Evolutionary conservation across 2,113 vertebrate species (phyloP).

Genomic region (Anarhynchus alexandrinus): DNA sequence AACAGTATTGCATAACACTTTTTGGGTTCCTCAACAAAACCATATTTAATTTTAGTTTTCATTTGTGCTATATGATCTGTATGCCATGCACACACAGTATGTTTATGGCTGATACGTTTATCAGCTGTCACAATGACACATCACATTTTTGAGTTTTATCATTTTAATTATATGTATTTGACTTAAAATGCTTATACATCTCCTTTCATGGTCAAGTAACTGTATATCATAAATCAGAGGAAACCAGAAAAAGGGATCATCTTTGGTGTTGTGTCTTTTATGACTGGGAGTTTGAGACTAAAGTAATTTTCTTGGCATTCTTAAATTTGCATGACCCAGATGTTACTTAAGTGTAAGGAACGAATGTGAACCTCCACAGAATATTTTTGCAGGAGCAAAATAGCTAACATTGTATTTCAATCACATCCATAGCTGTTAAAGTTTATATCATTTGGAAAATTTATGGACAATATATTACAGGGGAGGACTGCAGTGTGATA

Average conservation of each 20-base stretch:
- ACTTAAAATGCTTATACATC: background rate
- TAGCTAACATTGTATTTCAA: background rate
- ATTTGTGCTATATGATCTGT: background rate
- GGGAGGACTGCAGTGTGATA: background rate
- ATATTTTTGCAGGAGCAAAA: background rate
- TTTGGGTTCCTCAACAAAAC: background rate
- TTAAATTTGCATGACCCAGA: background rate
- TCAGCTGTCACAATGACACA: background rate
- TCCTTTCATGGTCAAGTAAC: background rate
- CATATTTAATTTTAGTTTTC: background rate
- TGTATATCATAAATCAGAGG: background rate
- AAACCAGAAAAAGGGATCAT: background rate
- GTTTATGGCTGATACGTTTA: background rate
- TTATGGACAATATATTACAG: background rate
- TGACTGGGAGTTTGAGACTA: background rate
- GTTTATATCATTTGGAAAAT: background rate
- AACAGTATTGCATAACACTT: background rate
- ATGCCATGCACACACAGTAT: background rate
- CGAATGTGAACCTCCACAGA: fast-evolving
- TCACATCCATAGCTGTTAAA: background rate
- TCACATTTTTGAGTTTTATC: background rate
- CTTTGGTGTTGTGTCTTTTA: background rate
- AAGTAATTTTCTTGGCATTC: background rate
- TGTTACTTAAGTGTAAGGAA: background rate
- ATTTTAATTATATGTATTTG: background rate